Evolutionary conservation across 2,797 vertebrate genomes (phyloP).

Genomic region (Anguilla marmorata): DNA sequence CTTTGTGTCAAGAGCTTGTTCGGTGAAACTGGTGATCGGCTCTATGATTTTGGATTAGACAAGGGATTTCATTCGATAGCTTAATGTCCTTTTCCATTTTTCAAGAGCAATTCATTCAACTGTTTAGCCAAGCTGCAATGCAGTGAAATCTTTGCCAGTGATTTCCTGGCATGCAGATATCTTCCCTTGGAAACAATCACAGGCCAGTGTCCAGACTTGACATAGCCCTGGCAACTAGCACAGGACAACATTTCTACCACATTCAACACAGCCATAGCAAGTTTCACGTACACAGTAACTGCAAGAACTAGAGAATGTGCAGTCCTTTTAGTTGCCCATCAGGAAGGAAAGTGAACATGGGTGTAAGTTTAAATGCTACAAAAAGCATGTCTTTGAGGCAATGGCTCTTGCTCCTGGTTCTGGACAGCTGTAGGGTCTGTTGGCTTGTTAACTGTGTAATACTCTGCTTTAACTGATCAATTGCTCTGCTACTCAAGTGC

Average conservation of each 20-base stretch:
- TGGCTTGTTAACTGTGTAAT: no score
- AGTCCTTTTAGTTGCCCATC: slow-evolving; percentile 13
- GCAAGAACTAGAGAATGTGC: slow-evolving; percentile 52
- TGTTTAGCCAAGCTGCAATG: background rate
- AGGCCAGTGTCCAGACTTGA: slow-evolving; percentile 46
- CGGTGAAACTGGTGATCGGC: background rate
- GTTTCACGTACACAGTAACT: slow-evolving; percentile 50
- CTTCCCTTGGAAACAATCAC: slow-evolving; percentile 42
- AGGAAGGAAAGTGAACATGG: no score
- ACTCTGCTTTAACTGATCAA: no score
- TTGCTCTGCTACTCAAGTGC: no score
- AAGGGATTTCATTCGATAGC: background rate
- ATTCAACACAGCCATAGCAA: slow-evolving; percentile 55
- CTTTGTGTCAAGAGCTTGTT: background rate
- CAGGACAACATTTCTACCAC: slow-evolving; percentile 26
- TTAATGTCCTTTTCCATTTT: background rate
- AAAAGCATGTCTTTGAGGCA: no score
- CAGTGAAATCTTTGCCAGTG: background rate
- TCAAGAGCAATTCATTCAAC: background rate
- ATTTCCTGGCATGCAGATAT: slow-evolving; percentile 3
- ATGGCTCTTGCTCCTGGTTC: no score
- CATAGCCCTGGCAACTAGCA: slow-evolving; percentile 43
- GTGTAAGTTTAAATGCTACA: no score
- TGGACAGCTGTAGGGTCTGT: no score
- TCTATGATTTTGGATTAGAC: background rate